Evolutionary conservation across 2,888 invertebrate species (phyloP).

Genomic region (Metallyticus violacea): DNA sequence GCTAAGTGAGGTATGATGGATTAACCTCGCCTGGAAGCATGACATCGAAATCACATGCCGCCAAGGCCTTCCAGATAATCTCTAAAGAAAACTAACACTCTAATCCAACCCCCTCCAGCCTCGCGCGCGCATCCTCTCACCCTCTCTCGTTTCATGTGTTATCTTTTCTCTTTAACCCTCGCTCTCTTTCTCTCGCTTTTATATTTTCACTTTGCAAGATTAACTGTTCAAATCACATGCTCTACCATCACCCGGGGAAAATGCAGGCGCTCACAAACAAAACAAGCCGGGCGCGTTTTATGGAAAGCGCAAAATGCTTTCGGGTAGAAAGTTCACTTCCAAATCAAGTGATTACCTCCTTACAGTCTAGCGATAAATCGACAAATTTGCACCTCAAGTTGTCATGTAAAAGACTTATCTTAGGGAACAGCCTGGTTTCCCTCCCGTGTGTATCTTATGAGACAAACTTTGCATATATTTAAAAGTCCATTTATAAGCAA

Average conservation of each 20-base stretch:
- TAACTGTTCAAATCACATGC: conserved; percentile 8
- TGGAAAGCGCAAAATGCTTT: neutral
- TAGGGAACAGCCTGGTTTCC: neutral
- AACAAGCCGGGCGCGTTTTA: neutral
- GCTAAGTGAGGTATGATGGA: neutral
- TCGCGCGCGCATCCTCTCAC: neutral
- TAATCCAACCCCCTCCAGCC: neutral
- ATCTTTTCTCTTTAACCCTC: conserved; percentile 15
- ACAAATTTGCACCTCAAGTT: neutral
- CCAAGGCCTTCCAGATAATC: neutral
- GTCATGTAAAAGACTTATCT: neutral
- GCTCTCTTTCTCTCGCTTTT: neutral
- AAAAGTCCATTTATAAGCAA: too few relatives aligned
- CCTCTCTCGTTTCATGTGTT: conserved; percentile 4
- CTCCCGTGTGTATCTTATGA: too few relatives aligned
- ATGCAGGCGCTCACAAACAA: neutral
- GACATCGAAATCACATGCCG: conserved; percentile 8
- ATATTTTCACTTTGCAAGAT: conserved; percentile 11
- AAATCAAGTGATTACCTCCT: neutral
- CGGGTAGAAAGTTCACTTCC: neutral
- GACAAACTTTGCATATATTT: too few relatives aligned
- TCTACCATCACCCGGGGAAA: neutral
- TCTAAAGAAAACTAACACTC: conserved; percentile 7
- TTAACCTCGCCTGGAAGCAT: conserved; percentile 1
- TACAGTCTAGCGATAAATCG: neutral